Conservation (phyloP, 2,888 invertebrate genomes). For the Diadegma fenestrale region DNA sequence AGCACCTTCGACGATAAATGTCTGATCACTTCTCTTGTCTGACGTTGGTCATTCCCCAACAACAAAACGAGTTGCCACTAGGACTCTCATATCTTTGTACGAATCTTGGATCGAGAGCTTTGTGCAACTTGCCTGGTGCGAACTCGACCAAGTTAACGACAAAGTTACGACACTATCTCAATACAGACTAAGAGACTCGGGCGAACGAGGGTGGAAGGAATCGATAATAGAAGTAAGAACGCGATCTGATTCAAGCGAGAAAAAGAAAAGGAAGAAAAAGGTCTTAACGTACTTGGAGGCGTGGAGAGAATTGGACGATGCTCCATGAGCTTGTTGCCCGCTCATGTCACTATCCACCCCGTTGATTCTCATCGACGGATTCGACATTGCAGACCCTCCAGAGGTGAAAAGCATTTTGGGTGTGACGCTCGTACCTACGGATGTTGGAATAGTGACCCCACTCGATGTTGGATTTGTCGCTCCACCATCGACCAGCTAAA, state of each 20-base stretch:
- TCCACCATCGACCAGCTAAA: conserved; percentile 59
- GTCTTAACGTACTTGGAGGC: conserved; percentile 72
- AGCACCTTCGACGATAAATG: not conserved
- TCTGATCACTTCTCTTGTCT: not conserved
- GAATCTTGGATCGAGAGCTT: conserved; percentile 48
- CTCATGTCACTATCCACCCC: conserved; percentile 24
- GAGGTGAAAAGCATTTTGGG: conserved; percentile 63
- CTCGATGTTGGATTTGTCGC: conserved; percentile 55
- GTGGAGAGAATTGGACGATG: conserved; percentile 50
- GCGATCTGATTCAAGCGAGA: conserved; percentile 38
- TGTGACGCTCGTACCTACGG: conserved; percentile 54
- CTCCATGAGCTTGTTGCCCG: conserved; percentile 36
- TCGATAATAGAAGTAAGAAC: conserved; percentile 45
- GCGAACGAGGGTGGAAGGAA: not conserved
- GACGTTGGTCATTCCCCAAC: not conserved
- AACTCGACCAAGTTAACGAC: conserved; percentile 11
- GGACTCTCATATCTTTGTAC: conserved; percentile 13
- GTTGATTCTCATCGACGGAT: conserved; percentile 48
- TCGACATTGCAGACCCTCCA: conserved; percentile 47
- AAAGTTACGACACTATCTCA: conserved; percentile 36
- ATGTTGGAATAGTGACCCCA: conserved; percentile 58
- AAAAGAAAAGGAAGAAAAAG: conserved; percentile 55
- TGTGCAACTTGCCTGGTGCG: conserved; percentile 1
- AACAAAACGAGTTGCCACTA: not conserved
- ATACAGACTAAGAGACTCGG: conserved; percentile 22